Percentiles rank a stretch among this genome's conserved stretches.
Conservation (phyloP, 1,140 invertebrate species). For the Nephila pilipes region DNA sequence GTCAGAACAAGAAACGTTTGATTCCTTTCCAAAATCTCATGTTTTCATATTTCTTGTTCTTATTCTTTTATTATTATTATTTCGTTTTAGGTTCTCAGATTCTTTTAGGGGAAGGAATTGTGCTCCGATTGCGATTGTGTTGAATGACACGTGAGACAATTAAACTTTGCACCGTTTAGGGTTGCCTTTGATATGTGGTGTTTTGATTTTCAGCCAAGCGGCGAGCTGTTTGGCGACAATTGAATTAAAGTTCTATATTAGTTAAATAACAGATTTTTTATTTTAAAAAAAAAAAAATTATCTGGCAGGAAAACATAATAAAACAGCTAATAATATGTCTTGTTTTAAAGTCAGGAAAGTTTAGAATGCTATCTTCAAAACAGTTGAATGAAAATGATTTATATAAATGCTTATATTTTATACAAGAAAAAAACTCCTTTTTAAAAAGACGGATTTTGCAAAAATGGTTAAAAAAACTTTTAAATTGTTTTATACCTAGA, state of each 20-base stretch:
- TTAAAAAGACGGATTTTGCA: too few species aligned
- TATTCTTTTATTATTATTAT: neutral
- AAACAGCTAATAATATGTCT: too few species aligned
- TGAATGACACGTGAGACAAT: constrained; percentile 45
- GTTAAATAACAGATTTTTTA: too few species aligned
- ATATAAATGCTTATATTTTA: too few species aligned
- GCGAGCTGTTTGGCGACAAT: neutral
- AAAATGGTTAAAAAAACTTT: too few species aligned
- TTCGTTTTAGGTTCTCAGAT: neutral
- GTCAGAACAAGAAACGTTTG: constrained; percentile 55
- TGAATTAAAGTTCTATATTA: too few species aligned
- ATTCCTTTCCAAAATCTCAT: constrained; percentile 17
- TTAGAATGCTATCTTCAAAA: too few species aligned
- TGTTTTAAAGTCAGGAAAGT: too few species aligned
- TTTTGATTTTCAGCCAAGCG: neutral
- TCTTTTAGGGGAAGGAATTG: neutral
- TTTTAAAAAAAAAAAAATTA: neutral
- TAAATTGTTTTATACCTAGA: too few species aligned
- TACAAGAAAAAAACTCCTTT: too few species aligned
- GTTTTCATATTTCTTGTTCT: neutral
- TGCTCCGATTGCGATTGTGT: constrained; percentile 19
- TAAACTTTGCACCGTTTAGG: constrained; percentile 6
- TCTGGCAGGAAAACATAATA: too few species aligned
- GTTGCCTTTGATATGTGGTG: neutral
- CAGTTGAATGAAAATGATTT: too few species aligned